These are phyloP conservation scores for Perognathus longimembris DNA, from an alignment of 2,113 vertebrate genomes.

Conservation along the genomic window DNA sequence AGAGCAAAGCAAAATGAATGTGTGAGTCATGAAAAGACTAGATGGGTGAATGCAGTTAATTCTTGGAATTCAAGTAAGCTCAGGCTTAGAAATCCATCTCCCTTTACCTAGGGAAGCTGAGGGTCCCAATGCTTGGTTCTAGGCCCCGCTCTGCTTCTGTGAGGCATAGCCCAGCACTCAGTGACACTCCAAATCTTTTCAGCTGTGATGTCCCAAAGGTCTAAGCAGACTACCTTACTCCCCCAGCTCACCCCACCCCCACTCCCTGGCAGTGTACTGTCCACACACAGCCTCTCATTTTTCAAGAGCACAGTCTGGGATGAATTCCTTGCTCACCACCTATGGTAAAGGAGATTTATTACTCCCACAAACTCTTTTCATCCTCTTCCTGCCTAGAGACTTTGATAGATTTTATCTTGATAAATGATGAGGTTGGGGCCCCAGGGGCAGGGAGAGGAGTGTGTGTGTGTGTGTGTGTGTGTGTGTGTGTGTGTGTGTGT, in stretches of 20 bases:
- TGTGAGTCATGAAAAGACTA: neutral
- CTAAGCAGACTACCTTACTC: neutral
- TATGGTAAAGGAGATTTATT: constrained; percentile 81
- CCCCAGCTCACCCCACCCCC: neutral
- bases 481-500: too few species aligned
- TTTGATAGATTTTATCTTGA: constrained; percentile 78
- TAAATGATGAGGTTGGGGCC: constrained; percentile 67
- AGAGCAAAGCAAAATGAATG: neutral
- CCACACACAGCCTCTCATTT: constrained; percentile 59
- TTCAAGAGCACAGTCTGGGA: constrained; percentile 72
- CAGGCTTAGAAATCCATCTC: neutral
- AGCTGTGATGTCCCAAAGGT: neutral
- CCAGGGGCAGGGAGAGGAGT: neutral
- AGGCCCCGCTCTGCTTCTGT: neutral
- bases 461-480: neutral
- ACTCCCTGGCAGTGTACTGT: neutral
- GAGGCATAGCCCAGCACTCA: accelerated
- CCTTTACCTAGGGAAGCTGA: neutral
- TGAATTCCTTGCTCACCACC: constrained; percentile 79
- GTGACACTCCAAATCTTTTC: neutral
- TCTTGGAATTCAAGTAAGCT: neutral
- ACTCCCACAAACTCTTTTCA: constrained; percentile 68
- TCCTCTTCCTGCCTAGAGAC: constrained; percentile 73
- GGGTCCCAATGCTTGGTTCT: neutral
- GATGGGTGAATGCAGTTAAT: neutral